Evolutionary conservation across 2,888 invertebrate genomes (phyloP).

Genomic region (Alsophila aescularia): DNA sequence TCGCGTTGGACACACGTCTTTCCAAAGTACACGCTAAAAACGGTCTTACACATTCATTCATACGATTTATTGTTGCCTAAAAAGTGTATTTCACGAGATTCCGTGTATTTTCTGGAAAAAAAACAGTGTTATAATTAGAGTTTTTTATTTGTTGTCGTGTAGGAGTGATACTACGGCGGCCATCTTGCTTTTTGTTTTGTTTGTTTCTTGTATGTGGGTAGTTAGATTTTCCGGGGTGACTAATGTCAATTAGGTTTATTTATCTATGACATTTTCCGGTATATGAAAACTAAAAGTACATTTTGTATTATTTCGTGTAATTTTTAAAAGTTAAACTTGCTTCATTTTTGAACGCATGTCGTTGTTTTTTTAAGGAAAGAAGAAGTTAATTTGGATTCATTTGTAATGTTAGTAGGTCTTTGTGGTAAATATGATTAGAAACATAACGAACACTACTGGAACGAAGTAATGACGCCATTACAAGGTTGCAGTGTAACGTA

Average conservation of each 20-base stretch:
- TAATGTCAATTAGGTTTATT: constrained; percentile 35
- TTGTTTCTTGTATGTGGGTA: constrained; percentile 45
- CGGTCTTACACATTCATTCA: constrained; percentile 12
- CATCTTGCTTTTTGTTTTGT: constrained; percentile 59
- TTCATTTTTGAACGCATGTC: no score
- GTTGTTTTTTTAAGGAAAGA: not conserved
- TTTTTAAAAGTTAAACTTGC: no score
- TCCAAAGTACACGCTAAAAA: constrained; percentile 36
- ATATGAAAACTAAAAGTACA: not conserved
- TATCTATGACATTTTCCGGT: constrained; percentile 1
- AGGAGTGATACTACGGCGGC: constrained; percentile 44
- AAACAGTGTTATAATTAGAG: constrained; percentile 19
- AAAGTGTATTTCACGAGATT: constrained; percentile 35
- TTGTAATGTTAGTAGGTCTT: constrained; percentile 12
- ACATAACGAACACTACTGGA: constrained; percentile 7
- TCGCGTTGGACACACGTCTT: constrained; percentile 56
- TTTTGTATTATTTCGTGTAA: no score
- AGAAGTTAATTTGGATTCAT: not conserved
- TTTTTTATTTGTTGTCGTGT: constrained; percentile 28
- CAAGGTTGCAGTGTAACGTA: constrained; percentile 20
- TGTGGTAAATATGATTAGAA: constrained; percentile 11
- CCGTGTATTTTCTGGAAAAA: constrained; percentile 10
- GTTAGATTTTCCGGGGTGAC: constrained; percentile 51
- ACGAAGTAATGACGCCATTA: constrained; percentile 14
- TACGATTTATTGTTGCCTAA: constrained; percentile 30